Conservation (phyloP, 1,140 invertebrate species). For the Drosophila grimshawi region DNA sequence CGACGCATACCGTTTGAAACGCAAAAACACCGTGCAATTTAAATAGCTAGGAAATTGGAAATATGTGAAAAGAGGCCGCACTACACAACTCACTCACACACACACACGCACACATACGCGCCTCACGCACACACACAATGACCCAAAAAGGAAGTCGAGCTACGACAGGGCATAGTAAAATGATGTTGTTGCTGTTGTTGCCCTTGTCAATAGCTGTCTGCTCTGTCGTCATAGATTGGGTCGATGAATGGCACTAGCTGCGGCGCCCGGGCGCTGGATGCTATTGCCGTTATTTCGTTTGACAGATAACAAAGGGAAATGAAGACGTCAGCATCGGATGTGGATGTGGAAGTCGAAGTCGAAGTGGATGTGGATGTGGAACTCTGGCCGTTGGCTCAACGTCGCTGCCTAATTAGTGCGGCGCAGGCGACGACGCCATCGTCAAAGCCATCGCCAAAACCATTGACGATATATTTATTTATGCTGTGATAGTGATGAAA, state of each 20-base stretch:
- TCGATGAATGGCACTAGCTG: constrained; percentile 53
- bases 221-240: constrained; percentile 55
- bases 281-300: constrained; percentile 48
- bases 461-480: constrained; percentile 64
- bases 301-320: constrained; percentile 66
- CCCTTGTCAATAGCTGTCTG: constrained; percentile 49
- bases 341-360: constrained; percentile 37
- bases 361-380: constrained; percentile 32
- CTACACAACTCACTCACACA: constrained; percentile 9
- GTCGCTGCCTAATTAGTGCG: constrained; percentile 62
- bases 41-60: constrained; percentile 25
- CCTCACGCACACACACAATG: constrained; percentile 38
- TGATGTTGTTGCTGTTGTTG: constrained; percentile 40
- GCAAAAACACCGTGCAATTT: constrained; percentile 7
- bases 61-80: constrained; percentile 44
- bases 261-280: constrained; percentile 44
- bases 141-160: constrained; percentile 56
- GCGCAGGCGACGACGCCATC: constrained; percentile 36
- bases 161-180: constrained; percentile 39
- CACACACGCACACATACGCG: constrained; percentile 12
- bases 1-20: not conserved
- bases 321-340: constrained; percentile 68
- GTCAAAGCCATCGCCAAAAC: constrained; percentile 37
- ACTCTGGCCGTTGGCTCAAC: constrained; percentile 50
- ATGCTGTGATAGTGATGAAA: constrained; percentile 80